Base-by-base conservation (phyloP, 2,797 vertebrate species). In the Ispidina picta region DNA sequence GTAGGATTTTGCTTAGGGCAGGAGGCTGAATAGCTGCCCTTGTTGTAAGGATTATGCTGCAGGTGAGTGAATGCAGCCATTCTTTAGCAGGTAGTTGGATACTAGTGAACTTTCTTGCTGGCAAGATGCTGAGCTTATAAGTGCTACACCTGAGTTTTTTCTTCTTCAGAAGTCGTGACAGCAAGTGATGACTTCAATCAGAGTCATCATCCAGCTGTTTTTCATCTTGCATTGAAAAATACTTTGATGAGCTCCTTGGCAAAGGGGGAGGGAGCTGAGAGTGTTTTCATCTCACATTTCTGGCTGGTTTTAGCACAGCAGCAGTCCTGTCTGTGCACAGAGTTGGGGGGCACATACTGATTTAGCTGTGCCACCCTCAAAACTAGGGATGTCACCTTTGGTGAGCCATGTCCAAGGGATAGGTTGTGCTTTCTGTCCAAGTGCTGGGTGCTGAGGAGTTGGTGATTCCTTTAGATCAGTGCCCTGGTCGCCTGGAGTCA, bases 281-380 rank as follows among this genome's bases (percentile, higher is more conserved):
- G n/a, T 82, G 62, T 65, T 88, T 74, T 54, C 2, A 2, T 77
- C 49, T 81, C n/a, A 2, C 21, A 7, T 44, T 56, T 39, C 15
- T 20, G 14, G 63, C 6, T 76, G 28, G 9, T 35, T 84, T 86
- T 82, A 90, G 35, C 48, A 6, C 55, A 65, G 10, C 13, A 28
- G 31, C 14, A 7, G 28, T 28, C n/a, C 66, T 74, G n/a, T 23
- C 22, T 51, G 55, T 43, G 52, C 18, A 7, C 33, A 20, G 29
- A 23, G 41, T 39, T 0, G 0, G 22, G 69, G 79, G 60, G 19
- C 7, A 15, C 0, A 3, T 4, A 13, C 6, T 29, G 52, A 21
- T 11, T 43, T 26, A 18, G 4, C 41, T 28, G 55, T 66, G 60
- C 71, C 11, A 2, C 89, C 71, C 39, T 78, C 60, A 51, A 10